phyloP scores from a whole-genome alignment of 35 echinoderm and acorn worm species.

The Anneissia japonica region DNA sequence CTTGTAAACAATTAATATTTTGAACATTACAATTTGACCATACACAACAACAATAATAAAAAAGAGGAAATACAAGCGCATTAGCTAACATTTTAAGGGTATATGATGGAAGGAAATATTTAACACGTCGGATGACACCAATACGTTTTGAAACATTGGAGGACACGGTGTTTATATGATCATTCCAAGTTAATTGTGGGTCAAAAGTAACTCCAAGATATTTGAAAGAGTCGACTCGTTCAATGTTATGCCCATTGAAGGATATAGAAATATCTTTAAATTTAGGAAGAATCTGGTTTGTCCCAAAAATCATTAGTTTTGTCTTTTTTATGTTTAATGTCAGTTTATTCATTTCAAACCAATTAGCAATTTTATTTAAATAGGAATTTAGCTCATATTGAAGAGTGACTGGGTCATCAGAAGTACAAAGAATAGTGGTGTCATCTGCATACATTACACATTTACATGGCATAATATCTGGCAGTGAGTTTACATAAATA shows the following conservation, averaged over 20 bases:
- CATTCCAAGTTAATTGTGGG: slow-evolving; percentile 1
- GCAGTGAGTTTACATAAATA: slow-evolving; percentile 11
- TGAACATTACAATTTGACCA: slow-evolving; percentile 18
- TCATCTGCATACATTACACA: slow-evolving; percentile 25
- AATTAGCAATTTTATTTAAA: background rate
- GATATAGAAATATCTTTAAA: background rate
- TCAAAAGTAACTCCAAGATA: slow-evolving; percentile 18
- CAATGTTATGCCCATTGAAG: background rate
- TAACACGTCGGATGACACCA: slow-evolving; percentile 15
- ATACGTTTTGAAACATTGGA: background rate
- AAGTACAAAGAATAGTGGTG: background rate
- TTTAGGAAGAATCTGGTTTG: background rate
- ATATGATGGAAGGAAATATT: slow-evolving; percentile 1
- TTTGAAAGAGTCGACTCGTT: slow-evolving; percentile 10
- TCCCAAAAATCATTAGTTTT: slow-evolving; percentile 18
- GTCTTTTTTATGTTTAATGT: slow-evolving; percentile 13
- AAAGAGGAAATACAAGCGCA: slow-evolving; percentile 2
- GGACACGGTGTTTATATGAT: background rate
- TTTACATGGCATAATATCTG: background rate
- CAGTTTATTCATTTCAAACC: slow-evolving; percentile 17
- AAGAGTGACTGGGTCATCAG: background rate
- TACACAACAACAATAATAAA: slow-evolving; percentile 8
- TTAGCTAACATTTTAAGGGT: slow-evolving; percentile 4
- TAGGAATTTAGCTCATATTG: slow-evolving; percentile 6
- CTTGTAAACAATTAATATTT: background rate